These are phyloP conservation scores for Indicator indicator DNA, from an alignment of 2,113 vertebrate genomes.

Conservation along the genomic window DNA sequence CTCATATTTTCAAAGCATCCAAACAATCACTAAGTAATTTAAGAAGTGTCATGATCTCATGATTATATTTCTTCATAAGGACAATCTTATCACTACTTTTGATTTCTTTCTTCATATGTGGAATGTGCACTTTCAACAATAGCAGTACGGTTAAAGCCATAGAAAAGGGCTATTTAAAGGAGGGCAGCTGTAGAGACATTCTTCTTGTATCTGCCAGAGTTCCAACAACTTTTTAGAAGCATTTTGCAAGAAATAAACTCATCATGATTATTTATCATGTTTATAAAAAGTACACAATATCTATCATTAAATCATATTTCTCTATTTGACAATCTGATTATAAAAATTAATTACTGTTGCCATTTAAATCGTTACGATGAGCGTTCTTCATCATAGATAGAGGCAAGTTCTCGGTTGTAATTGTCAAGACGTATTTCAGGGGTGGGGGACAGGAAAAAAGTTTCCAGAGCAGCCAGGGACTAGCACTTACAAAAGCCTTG, in stretches of 20 bases:
- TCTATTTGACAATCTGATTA: background rate
- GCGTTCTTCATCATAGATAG: rapidly evolving
- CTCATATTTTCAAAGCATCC: background rate
- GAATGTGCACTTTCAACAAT: background rate
- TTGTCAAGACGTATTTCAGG: background rate
- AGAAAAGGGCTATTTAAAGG: background rate
- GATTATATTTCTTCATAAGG: background rate
- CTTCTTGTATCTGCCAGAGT: background rate
- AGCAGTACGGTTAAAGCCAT: background rate
- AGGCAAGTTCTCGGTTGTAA: background rate
- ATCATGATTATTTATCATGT: background rate
- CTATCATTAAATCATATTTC: background rate
- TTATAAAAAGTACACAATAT: background rate
- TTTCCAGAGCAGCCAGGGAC: background rate
- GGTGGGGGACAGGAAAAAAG: background rate
- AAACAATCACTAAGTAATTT: background rate
- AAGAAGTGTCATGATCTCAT: background rate
- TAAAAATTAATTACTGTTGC: background rate
- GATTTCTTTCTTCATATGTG: background rate
- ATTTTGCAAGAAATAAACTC: background rate
- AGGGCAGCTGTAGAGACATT: background rate
- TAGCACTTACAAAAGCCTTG: background rate
- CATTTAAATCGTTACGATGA: background rate
- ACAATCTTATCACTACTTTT: background rate
- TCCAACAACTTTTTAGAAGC: constrained; percentile 11